Percentiles rank a stretch among this genome's conserved stretches.
phyloP scores from a whole-genome alignment of 1,140 invertebrate species.

The Papilio aristodemus region DNA sequence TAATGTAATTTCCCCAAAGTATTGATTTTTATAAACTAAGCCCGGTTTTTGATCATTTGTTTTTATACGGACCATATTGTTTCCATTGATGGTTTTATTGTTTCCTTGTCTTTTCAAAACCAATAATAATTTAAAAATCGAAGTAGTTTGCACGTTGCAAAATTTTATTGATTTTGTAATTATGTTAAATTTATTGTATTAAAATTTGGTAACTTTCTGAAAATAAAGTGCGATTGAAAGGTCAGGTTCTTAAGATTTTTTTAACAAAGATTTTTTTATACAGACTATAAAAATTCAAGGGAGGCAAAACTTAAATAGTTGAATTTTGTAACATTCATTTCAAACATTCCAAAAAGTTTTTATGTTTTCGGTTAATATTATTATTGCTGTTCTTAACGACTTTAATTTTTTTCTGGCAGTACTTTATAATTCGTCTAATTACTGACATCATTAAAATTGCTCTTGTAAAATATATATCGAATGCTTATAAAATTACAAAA shows the following conservation, averaged over 20 bases:
- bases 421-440: not conserved
- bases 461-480: not conserved
- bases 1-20: slow-evolving; percentile 4
- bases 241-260: not conserved
- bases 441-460: not conserved
- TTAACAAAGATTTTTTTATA: no score
- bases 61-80: no score
- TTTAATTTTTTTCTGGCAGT: not conserved
- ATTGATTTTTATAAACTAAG: not conserved
- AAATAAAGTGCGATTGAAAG: no score
- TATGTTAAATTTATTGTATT: no score
- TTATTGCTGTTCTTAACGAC: not conserved
- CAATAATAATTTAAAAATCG: not conserved
- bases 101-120: no score
- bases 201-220: no score
- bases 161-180: no score
- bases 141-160: no score
- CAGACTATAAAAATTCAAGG: not conserved
- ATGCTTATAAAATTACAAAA: slow-evolving; percentile 9
- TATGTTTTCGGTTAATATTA: not conserved
- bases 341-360: not conserved
- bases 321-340: not conserved
- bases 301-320: not conserved
- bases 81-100: no score
- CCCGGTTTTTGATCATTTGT: not conserved